Conservation (phyloP, 2,888 invertebrate species). For the Epirrita christyi region DNA sequence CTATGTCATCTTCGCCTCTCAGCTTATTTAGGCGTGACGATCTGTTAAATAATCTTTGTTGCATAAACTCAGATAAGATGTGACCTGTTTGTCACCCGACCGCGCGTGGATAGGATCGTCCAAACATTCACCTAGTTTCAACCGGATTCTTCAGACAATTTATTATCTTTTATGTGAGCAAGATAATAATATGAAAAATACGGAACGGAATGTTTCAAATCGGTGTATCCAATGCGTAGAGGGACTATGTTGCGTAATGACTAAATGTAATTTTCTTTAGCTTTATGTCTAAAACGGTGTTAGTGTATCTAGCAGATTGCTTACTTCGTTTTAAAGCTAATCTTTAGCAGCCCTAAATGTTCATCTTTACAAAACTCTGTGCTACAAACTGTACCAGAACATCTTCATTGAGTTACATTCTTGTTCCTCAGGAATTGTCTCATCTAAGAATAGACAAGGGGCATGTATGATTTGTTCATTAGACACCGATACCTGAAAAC, state of each 20-base stretch:
- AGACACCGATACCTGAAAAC: background rate
- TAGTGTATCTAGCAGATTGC: too few relatives aligned
- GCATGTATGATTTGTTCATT: too few relatives aligned
- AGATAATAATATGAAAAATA: slow-evolving; percentile 2
- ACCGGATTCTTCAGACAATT: slow-evolving; percentile 23
- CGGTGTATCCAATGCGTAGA: too few relatives aligned
- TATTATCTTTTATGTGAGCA: background rate
- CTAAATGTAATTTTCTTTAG: too few relatives aligned
- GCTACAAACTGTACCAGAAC: background rate
- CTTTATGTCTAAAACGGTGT: too few relatives aligned
- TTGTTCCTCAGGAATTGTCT: background rate
- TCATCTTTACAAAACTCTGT: too few relatives aligned
- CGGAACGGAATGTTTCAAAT: too few relatives aligned
- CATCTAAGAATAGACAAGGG: background rate
- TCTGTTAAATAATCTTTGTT: slow-evolving; percentile 9
- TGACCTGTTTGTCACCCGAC: slow-evolving; percentile 32
- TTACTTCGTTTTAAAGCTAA: too few relatives aligned
- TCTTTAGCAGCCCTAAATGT: too few relatives aligned
- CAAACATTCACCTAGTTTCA: slow-evolving; percentile 37
- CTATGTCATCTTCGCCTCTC: slow-evolving; percentile 40
- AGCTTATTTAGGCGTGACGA: slow-evolving; percentile 19
- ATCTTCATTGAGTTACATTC: background rate
- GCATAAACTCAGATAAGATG: slow-evolving; percentile 34
- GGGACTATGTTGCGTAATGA: too few relatives aligned
- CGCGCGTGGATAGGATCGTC: slow-evolving; percentile 22